Conservation (phyloP, 2,888 invertebrate species). For the Xestia ashworthii region DNA sequence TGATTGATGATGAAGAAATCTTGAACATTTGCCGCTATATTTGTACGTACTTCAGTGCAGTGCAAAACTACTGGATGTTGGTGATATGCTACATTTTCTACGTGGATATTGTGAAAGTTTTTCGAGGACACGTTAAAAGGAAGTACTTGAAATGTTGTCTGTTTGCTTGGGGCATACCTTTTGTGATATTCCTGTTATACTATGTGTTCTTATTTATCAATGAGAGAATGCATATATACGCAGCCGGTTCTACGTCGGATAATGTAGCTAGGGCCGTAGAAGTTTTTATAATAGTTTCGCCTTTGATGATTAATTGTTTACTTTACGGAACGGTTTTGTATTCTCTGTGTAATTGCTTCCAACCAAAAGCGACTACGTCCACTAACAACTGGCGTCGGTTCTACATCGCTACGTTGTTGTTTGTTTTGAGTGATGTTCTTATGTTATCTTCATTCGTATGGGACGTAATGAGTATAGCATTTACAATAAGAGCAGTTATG, state of each 20-base stretch:
- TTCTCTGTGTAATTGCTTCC: slow-evolving; percentile 41
- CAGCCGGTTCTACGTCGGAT: not conserved
- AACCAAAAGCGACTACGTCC: slow-evolving; percentile 24
- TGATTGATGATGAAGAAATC: slow-evolving; percentile 41
- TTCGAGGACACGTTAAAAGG: too few species aligned
- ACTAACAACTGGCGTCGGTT: slow-evolving; percentile 50
- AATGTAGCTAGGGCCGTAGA: slow-evolving; percentile 35
- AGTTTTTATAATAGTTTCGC: slow-evolving; percentile 48
- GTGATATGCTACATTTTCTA: too few species aligned
- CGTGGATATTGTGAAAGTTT: too few species aligned
- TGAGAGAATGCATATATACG: not conserved
- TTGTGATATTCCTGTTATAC: slow-evolving; percentile 43
- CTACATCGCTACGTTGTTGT: slow-evolving; percentile 45
- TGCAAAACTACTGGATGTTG: too few species aligned
- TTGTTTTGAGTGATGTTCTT: slow-evolving; percentile 41
- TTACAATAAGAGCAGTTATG: too few species aligned
- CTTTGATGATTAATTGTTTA: slow-evolving; percentile 44
- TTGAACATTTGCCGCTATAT: too few species aligned
- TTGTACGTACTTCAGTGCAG: too few species aligned
- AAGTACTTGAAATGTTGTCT: too few species aligned
- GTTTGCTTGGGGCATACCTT: too few species aligned
- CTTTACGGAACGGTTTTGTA: slow-evolving; percentile 34
- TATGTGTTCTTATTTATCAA: slow-evolving; percentile 44
- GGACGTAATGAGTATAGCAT: too few species aligned
- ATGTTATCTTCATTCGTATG: too few species aligned